Evolutionary conservation across 1,140 invertebrate species (phyloP).

Genomic region (Aphaenogaster rudis): DNA sequence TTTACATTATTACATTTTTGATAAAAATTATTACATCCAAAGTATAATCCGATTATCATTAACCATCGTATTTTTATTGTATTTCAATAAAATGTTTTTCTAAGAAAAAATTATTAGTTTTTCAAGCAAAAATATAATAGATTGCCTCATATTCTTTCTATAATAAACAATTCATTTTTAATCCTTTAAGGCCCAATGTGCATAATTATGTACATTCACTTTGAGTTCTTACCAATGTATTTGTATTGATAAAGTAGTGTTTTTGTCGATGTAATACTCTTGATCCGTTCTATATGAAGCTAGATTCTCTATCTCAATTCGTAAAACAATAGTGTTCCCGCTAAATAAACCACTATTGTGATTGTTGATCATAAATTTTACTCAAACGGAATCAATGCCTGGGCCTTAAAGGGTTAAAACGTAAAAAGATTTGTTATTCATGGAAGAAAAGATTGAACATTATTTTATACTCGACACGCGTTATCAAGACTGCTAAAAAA

Average conservation of each 20-base stretch:
- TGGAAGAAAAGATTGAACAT: neutral
- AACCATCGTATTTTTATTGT: neutral
- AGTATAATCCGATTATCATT: neutral
- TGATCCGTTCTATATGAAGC: too few relatives aligned
- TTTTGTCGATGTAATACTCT: too few relatives aligned
- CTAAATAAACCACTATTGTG: too few relatives aligned
- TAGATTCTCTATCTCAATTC: too few relatives aligned
- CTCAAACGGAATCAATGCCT: too few relatives aligned
- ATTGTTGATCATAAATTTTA: too few relatives aligned
- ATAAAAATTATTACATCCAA: neutral
- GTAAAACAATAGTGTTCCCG: too few relatives aligned
- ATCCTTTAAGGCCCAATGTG: too few relatives aligned
- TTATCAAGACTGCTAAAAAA: neutral
- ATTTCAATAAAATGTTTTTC: neutral
- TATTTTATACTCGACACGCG: neutral
- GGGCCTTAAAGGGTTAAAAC: neutral
- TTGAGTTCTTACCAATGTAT: too few relatives aligned
- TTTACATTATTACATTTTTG: neutral
- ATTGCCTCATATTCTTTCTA: neutral
- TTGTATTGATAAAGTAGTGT: too few relatives aligned
- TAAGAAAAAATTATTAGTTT: neutral
- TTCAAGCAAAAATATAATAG: neutral
- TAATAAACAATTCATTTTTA: neutral
- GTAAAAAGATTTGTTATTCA: constrained; percentile 11
- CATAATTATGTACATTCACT: too few relatives aligned